Percentiles rank a stretch among this genome's conserved stretches.
Conservation (phyloP, 2,113 vertebrate species). For the Cyanistes caeruleus region DNA sequence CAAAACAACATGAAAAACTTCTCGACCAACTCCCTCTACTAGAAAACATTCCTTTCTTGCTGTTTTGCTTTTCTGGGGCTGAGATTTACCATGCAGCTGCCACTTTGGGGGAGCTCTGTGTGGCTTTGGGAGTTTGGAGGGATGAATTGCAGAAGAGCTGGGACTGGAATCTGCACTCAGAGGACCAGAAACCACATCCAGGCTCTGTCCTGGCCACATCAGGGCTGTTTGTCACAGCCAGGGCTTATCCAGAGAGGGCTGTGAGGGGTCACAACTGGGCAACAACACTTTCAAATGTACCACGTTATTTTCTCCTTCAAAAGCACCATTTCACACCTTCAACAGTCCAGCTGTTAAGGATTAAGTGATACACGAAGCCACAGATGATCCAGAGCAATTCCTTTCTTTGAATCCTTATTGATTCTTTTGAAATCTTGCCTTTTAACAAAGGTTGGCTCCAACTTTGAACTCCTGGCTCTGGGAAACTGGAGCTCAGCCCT, state of each 20-base stretch:
- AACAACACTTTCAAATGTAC: not conserved
- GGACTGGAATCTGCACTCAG: not conserved
- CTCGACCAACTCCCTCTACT: not conserved
- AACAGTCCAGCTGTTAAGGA: not conserved
- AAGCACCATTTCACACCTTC: not conserved
- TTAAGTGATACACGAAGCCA: not conserved
- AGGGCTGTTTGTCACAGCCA: not conserved
- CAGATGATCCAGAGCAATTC: not conserved
- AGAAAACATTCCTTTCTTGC: not conserved
- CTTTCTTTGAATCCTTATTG: not conserved
- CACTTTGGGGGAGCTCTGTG: not conserved
- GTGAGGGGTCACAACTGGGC: not conserved
- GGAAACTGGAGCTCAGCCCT: not conserved
- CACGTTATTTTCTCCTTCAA: not conserved
- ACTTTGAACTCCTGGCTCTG: not conserved
- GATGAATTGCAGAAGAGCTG: not conserved
- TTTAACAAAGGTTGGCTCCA: not conserved
- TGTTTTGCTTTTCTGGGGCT: not conserved
- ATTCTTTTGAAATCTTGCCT: not conserved
- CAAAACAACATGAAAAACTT: not conserved
- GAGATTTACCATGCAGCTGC: not conserved
- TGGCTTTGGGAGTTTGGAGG: not conserved
- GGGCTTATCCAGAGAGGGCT: not conserved
- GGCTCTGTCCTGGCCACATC: not conserved
- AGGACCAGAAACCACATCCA: not conserved